phyloP scores from a whole-genome alignment of 2,113 vertebrate species.

The Centropus bengalensis region DNA sequence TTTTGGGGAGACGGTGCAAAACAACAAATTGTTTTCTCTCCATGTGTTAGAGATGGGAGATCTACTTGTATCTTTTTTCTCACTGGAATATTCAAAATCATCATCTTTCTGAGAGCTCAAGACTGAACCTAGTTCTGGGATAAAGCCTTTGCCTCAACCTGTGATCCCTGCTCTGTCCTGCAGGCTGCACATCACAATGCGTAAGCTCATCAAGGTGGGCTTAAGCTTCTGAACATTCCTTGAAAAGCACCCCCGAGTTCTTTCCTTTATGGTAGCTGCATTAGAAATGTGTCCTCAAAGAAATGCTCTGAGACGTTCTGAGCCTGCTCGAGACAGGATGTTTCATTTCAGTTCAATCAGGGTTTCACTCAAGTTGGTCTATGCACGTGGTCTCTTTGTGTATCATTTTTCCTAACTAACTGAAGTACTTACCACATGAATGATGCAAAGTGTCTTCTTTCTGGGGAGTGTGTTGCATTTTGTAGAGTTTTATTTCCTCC shows the following conservation, averaged over 20 bases:
- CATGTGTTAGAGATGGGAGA: background rate
- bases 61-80: background rate
- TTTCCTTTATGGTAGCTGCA: background rate
- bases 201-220: background rate
- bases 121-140: background rate
- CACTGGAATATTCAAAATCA: background rate
- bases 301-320: background rate
- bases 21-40: background rate
- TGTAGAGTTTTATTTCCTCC: background rate
- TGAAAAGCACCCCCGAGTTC: background rate
- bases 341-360: background rate
- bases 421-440: background rate
- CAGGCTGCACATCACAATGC: background rate
- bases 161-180: background rate
- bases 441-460: background rate
- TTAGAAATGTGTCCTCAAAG: background rate
- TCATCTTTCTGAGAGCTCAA: background rate
- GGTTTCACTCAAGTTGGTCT: background rate
- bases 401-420: background rate
- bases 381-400: rapidly evolving
- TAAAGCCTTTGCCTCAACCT: background rate
- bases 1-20: background rate
- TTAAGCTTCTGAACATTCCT: background rate
- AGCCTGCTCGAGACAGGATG: background rate
- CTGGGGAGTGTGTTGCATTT: background rate